Conservation (phyloP, 2,888 invertebrate genomes). For the Megamerina dolium region DNA sequence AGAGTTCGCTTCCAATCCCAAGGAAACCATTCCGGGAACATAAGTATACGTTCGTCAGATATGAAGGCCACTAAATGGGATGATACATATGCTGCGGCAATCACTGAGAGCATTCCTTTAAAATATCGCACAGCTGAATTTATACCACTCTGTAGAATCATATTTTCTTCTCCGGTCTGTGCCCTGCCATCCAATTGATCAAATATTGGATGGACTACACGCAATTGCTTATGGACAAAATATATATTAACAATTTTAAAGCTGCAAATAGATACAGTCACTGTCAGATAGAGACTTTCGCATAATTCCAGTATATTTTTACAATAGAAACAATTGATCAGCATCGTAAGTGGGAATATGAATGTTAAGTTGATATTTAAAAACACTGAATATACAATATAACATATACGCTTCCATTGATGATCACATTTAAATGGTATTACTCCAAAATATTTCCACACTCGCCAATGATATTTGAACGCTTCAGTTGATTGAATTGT, state of each 20-base stretch:
- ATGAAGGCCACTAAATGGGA: slow-evolving; percentile 22
- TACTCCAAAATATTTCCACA: slow-evolving; percentile 34
- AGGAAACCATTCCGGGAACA: slow-evolving; percentile 37
- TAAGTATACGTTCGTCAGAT: slow-evolving; percentile 21
- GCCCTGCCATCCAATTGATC: slow-evolving; percentile 30
- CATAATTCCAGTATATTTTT: too few relatives aligned
- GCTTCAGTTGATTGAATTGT: too few relatives aligned
- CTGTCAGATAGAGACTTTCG: slow-evolving; percentile 26
- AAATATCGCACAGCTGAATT: slow-evolving; percentile 19
- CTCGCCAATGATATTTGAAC: slow-evolving; percentile 33
- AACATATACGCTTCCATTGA: too few relatives aligned
- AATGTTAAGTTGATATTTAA: too few relatives aligned
- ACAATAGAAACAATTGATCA: too few relatives aligned
- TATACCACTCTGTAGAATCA: slow-evolving; percentile 20
- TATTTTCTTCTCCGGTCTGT: slow-evolving; percentile 20
- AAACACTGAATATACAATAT: too few relatives aligned
- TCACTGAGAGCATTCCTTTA: too few relatives aligned
- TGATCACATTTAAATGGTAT: slow-evolving; percentile 20
- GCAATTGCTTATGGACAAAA: slow-evolving; percentile 22
- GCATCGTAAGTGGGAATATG: too few relatives aligned
- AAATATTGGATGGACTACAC: slow-evolving; percentile 23
- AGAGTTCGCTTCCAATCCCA: slow-evolving; percentile 32
- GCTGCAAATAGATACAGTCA: slow-evolving; percentile 24
- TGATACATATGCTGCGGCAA: too few relatives aligned
- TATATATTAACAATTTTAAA: slow-evolving; percentile 31